phyloP scores from a whole-genome alignment of 92 coral and sea anemone genomes.

The Scolanthus callimorphus region DNA sequence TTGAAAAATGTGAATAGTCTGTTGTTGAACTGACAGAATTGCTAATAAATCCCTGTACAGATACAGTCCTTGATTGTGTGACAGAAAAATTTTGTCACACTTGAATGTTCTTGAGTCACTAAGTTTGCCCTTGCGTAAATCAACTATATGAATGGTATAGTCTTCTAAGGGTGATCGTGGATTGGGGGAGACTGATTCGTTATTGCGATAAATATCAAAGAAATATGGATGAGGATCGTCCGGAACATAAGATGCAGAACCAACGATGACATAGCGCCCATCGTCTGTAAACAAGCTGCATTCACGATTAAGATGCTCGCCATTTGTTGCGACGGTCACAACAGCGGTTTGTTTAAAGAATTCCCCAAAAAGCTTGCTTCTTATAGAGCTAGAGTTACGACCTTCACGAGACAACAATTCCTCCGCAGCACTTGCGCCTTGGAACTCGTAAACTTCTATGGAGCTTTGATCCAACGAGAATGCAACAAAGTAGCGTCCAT shows the following conservation, averaged over 20 bases:
- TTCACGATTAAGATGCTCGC: slow-evolving; percentile 96
- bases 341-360: slow-evolving; percentile 88
- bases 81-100: slow-evolving; percentile 91
- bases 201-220: slow-evolving; percentile 88
- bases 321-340: slow-evolving; percentile 93
- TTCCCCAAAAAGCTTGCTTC: slow-evolving; percentile 76
- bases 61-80: slow-evolving; percentile 94
- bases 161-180: slow-evolving; percentile 98
- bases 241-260: slow-evolving; percentile 96
- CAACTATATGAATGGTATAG: slow-evolving; percentile 91
- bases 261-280: slow-evolving; percentile 97
- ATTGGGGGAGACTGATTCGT: slow-evolving; percentile 94
- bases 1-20: slow-evolving; percentile 91
- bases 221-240: slow-evolving; percentile 99
- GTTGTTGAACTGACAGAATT: slow-evolving; percentile 91
- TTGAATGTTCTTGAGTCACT: slow-evolving; percentile 89
- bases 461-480: slow-evolving; percentile 98
- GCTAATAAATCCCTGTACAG: slow-evolving; percentile 88
- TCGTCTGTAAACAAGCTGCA: slow-evolving; percentile 98
- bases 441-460: slow-evolving; percentile 95
- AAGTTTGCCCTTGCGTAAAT: slow-evolving; percentile 75
- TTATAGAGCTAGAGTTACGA: slow-evolving; percentile 44
- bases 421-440: slow-evolving; percentile 98
- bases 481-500: slow-evolving; percentile 97
- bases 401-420: slow-evolving; percentile 58